Evolutionary conservation across 2,888 invertebrate genomes (phyloP).

Genomic region (Ashinkailepas kermadecensis): DNA sequence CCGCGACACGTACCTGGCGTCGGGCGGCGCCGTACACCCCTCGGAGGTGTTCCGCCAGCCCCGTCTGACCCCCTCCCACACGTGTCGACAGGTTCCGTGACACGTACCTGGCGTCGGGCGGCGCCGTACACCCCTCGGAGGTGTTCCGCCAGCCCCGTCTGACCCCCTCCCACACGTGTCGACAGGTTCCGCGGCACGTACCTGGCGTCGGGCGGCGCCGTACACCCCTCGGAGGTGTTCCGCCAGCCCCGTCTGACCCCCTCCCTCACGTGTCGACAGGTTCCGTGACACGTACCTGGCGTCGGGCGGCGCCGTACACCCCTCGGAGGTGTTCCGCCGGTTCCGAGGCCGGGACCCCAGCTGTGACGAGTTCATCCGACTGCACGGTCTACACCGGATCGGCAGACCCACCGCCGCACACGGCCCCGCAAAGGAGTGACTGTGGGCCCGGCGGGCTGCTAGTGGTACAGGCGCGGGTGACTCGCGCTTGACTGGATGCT

Average conservation of each 20-base stretch:
- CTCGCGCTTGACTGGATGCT: too few species aligned
- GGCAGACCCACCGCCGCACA: neutral
- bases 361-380: constrained; percentile 53
- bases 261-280: constrained; percentile 38
- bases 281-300: constrained; percentile 77
- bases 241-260: constrained; percentile 60
- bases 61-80: constrained; percentile 42
- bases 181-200: constrained; percentile 68
- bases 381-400: neutral
- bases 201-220: constrained; percentile 71
- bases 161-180: constrained; percentile 27
- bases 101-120: constrained; percentile 74
- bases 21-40: constrained; percentile 72
- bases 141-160: constrained; percentile 78
- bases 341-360: constrained; percentile 90
- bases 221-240: constrained; percentile 76
- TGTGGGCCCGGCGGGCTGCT: too few species aligned
- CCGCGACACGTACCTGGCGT: constrained; percentile 70
- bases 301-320: constrained; percentile 70
- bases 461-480: too few species aligned
- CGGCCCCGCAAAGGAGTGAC: too few species aligned
- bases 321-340: constrained; percentile 76
- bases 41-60: constrained; percentile 82
- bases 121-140: constrained; percentile 70
- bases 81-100: constrained; percentile 56